Evolutionary conservation across 1,140 invertebrate genomes (phyloP).

Genomic region (Drosophila setifemur): DNA sequence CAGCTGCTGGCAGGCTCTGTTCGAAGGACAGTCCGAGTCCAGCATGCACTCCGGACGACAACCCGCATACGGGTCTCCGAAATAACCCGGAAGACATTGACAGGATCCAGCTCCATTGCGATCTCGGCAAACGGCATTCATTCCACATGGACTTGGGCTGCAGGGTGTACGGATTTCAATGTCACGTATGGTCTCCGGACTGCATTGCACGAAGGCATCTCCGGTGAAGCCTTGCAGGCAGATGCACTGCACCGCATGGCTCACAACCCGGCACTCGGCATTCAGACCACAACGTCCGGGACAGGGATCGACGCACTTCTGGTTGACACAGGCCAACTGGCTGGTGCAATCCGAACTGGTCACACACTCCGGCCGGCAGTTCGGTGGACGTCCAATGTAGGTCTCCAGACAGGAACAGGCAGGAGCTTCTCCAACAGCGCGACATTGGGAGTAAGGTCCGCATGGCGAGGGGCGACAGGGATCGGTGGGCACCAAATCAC

Average conservation of each 20-base stretch:
- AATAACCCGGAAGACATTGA: constrained; percentile 87
- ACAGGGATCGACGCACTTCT: constrained; percentile 92
- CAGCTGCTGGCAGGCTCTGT: constrained; percentile 87
- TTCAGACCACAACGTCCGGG: constrained; percentile 91
- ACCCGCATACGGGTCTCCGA: constrained; percentile 90
- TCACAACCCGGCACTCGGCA: constrained; percentile 90
- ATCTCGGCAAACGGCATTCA: constrained; percentile 89
- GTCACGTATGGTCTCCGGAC: constrained; percentile 77
- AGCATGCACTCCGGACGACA: constrained; percentile 87
- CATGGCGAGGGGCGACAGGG: constrained; percentile 89
- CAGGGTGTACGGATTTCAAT: constrained; percentile 84
- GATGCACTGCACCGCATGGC: constrained; percentile 90
- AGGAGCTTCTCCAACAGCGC: constrained; percentile 85
- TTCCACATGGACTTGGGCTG: constrained; percentile 88
- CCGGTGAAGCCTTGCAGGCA: constrained; percentile 90
- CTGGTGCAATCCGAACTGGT: constrained; percentile 90
- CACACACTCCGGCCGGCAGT: constrained; percentile 91
- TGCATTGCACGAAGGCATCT: constrained; percentile 88
- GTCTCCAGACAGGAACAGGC: constrained; percentile 88
- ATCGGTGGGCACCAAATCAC: constrained; percentile 82
- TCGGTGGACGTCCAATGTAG: constrained; percentile 91
- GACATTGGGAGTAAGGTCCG: constrained; percentile 88
- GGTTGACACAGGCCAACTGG: constrained; percentile 89
- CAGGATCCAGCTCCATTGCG: constrained; percentile 87
- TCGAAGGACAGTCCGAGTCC: constrained; percentile 87